Evolutionary conservation across 2,113 vertebrate genomes (phyloP).

Genomic region (Indicator maculatus): DNA sequence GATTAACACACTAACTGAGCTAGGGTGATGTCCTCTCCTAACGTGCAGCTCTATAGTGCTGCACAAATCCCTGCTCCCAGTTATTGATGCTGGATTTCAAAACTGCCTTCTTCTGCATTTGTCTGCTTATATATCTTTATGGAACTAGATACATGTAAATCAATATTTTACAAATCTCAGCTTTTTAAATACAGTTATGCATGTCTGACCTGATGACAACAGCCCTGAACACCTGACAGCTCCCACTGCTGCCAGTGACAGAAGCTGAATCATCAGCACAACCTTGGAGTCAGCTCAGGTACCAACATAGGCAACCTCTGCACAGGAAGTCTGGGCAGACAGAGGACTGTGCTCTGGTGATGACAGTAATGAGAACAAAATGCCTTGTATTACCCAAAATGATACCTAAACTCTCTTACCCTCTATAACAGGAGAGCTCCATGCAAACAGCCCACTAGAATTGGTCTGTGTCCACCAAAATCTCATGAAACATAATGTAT

Average conservation of each 20-base stretch:
- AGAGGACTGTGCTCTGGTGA: background rate
- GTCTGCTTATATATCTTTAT: background rate
- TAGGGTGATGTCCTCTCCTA: background rate
- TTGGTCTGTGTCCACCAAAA: background rate
- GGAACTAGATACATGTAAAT: background rate
- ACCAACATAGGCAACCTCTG: background rate
- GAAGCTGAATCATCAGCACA: background rate
- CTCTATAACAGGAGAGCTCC: no score
- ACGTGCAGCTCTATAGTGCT: background rate
- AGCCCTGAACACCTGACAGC: background rate
- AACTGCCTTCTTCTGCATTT: background rate
- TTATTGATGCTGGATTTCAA: background rate
- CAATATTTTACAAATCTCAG: background rate
- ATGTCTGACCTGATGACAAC: background rate
- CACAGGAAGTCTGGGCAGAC: background rate
- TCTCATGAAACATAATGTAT: background rate
- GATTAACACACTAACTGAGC: background rate
- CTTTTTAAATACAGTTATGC: background rate
- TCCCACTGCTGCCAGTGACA: background rate
- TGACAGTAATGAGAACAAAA: background rate
- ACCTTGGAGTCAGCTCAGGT: background rate
- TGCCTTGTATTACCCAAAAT: background rate
- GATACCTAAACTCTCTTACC: no score
- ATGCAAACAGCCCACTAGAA: background rate
- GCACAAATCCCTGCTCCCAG: background rate